Conservation (phyloP, 2,888 invertebrate species). For the Proisotoma minuta region DNA sequence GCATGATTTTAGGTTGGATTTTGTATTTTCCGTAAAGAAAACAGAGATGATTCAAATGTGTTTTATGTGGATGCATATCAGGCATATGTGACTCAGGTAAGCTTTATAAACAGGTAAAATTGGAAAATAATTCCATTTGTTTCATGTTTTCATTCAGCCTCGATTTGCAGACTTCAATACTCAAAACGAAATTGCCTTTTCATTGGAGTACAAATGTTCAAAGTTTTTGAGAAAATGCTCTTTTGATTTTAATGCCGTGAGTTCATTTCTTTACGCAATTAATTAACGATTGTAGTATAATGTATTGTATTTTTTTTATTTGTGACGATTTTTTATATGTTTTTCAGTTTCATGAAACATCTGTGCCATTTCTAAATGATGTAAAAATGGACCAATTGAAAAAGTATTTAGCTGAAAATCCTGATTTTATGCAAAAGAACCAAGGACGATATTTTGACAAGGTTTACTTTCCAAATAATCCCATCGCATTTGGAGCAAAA, state of each 20-base stretch:
- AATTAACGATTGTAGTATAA: conserved; percentile 3
- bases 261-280: no score
- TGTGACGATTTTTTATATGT: background rate
- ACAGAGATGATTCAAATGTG: conserved; percentile 53
- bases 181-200: conserved; percentile 52
- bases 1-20: conserved; percentile 62
- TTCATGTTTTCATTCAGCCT: no score
- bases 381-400: conserved; percentile 9
- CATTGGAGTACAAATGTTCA: conserved; percentile 56
- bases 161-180: conserved; percentile 60
- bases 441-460: conserved; percentile 3
- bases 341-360: conserved; percentile 4
- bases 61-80: conserved; percentile 62
- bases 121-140: no score
- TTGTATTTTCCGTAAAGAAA: conserved; percentile 60
- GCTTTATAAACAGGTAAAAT: no score
- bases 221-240: conserved; percentile 27
- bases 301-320: background rate
- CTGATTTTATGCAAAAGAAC: conserved; percentile 23
- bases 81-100: conserved; percentile 66
- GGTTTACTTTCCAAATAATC: background rate
- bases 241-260: conserved; percentile 69
- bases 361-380: conserved; percentile 60
- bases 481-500: conserved; percentile 27
- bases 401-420: conserved; percentile 21